A percentile compares a stretch with the other conserved stretches of the same genome.
phyloP scores from a whole-genome alignment of 2,888 invertebrate species.

The Anoplius nigerrimus region DNA sequence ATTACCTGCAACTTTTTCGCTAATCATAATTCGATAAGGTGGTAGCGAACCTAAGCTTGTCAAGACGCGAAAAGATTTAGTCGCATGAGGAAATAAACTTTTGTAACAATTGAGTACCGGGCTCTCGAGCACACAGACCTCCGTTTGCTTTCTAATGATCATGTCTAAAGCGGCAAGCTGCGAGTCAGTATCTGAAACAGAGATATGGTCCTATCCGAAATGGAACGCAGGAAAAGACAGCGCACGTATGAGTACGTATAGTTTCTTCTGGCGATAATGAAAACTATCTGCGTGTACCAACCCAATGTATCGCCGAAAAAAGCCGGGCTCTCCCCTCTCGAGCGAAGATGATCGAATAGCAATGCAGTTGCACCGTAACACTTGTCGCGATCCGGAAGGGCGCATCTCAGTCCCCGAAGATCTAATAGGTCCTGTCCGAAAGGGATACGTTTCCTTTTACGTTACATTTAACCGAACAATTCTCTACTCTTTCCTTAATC shows the following conservation, averaged over 20 bases:
- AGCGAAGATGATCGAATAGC: slow-evolving; percentile 57
- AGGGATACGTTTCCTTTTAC: background rate
- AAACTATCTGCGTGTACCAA: slow-evolving; percentile 23
- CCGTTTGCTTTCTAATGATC: slow-evolving; percentile 66
- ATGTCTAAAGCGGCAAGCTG: slow-evolving; percentile 65
- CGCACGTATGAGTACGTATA: background rate
- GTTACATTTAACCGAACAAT: too few species aligned
- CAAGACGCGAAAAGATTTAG: slow-evolving; percentile 71
- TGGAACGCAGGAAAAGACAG: too few species aligned
- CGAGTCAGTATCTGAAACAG: slow-evolving; percentile 58
- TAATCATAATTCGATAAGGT: slow-evolving; percentile 81
- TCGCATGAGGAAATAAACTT: slow-evolving; percentile 50
- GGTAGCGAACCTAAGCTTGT: slow-evolving; percentile 82
- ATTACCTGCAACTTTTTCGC: slow-evolving; percentile 78
- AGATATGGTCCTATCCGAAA: background rate
- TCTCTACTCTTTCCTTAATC: too few species aligned
- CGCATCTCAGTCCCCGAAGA: slow-evolving; percentile 65
- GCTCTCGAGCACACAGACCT: slow-evolving; percentile 63
- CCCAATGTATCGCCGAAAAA: slow-evolving; percentile 68
- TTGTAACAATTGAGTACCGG: slow-evolving; percentile 63
- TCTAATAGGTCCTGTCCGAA: slow-evolving; percentile 57
- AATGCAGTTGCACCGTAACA: slow-evolving; percentile 55
- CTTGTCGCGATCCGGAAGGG: slow-evolving; percentile 58
- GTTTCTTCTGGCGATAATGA: too few species aligned
- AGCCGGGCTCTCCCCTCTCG: slow-evolving; percentile 64